These are phyloP conservation scores for Chloroceryle amazona DNA, from an alignment of 2,797 vertebrate species.

Conservation along the genomic window DNA sequence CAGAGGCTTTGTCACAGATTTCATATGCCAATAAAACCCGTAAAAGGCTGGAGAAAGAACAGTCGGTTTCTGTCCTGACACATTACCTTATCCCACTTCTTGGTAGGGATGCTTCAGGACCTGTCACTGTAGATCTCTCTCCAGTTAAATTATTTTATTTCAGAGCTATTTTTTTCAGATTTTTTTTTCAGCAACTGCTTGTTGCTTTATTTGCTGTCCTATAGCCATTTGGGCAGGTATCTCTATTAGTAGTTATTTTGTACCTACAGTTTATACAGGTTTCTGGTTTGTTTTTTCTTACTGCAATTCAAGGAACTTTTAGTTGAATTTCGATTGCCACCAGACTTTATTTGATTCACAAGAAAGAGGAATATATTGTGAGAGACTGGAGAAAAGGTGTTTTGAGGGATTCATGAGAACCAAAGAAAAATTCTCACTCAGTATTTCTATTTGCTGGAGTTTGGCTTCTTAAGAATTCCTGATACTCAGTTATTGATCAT, in stretches of 20 bases:
- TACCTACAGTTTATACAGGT: background rate
- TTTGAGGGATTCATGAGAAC: background rate
- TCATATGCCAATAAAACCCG: background rate
- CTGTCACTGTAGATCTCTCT: background rate
- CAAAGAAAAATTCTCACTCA: background rate
- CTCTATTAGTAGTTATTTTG: background rate
- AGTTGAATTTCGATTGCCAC: background rate
- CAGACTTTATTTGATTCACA: background rate
- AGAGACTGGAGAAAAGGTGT: background rate
- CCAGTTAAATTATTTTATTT: background rate
- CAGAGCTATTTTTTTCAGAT: background rate
- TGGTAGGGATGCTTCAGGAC: background rate
- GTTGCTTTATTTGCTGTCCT: background rate
- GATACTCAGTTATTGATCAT: background rate
- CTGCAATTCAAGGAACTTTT: background rate
- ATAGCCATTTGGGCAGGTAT: background rate
- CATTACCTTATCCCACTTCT: background rate
- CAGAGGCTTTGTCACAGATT: background rate
- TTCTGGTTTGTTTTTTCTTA: background rate
- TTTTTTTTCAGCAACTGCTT: background rate
- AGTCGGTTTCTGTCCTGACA: background rate
- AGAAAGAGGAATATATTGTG: background rate
- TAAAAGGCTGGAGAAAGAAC: background rate
- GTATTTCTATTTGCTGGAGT: background rate
- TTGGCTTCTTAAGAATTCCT: background rate